phyloP scores from a whole-genome alignment of 2,888 invertebrate genomes.

The Argyra leucocephala region DNA sequence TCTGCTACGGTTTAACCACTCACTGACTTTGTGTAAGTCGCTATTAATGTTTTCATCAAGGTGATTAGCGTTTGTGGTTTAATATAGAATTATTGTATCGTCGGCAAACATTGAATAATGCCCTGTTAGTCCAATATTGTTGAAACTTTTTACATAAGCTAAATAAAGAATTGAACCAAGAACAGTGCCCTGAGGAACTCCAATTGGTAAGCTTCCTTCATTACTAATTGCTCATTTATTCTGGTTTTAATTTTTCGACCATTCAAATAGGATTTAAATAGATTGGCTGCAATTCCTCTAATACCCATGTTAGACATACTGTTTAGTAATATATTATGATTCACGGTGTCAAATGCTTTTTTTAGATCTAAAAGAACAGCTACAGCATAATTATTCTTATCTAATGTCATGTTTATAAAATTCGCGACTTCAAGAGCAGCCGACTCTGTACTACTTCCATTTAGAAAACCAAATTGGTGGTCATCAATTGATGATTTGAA shows the following conservation, averaged over 20 bases:
- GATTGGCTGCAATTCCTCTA: background rate
- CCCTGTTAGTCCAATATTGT: background rate
- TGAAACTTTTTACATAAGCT: conserved; percentile 7
- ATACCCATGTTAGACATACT: background rate
- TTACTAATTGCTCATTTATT: background rate
- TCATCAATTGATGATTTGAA: too few species aligned
- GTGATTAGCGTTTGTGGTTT: background rate
- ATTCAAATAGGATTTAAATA: conserved; percentile 8
- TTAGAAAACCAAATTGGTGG: conserved; percentile 11
- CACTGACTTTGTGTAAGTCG: background rate
- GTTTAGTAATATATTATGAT: conserved; percentile 10
- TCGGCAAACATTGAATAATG: background rate
- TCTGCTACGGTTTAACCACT: background rate
- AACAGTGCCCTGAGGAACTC: conserved; percentile 12
- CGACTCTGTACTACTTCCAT: background rate
- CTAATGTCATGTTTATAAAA: conserved; percentile 4
- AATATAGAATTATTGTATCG: conserved; percentile 8
- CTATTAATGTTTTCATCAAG: background rate
- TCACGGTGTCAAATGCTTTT: conserved; percentile 15
- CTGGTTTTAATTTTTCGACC: background rate
- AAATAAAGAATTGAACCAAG: conserved; percentile 11
- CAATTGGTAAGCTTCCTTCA: background rate
- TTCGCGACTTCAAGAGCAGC: conserved; percentile 1
- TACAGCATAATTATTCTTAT: background rate
- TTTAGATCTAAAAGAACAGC: conserved; percentile 10